Percentiles rank a stretch among this genome's conserved stretches.
Evolutionary conservation across 2,113 vertebrate species (phyloP).

Genomic region (Myotis yumanensis): DNA sequence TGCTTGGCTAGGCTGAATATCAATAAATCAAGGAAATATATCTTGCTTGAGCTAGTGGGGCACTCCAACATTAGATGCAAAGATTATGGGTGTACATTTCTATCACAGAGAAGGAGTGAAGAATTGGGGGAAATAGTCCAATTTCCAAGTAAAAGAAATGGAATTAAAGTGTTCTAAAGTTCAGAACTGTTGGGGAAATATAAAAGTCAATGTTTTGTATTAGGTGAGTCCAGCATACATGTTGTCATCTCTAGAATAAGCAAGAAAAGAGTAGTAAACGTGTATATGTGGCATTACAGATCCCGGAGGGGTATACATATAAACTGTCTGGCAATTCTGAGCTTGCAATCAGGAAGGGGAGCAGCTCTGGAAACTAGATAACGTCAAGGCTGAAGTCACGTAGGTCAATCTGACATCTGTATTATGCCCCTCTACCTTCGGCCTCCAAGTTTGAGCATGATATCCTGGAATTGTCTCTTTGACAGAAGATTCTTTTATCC

Average conservation of each 20-base stretch:
- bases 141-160: background rate
- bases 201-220: background rate
- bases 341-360: background rate
- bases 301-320: background rate
- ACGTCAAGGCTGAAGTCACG: background rate
- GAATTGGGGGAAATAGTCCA: background rate
- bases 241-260: background rate
- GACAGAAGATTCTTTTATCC: background rate
- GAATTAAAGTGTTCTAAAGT: background rate
- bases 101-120: background rate
- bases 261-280: background rate
- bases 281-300: background rate
- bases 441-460: background rate
- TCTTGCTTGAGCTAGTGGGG: background rate
- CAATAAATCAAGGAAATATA: background rate
- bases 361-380: background rate
- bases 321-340: background rate
- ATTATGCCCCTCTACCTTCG: background rate
- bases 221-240: background rate
- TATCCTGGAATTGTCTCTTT: conserved; percentile 11
- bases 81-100: background rate
- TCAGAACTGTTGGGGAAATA: background rate
- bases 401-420: background rate
- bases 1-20: background rate
- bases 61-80: background rate